Evolutionary conservation across 2,888 invertebrate species (phyloP), one percentile per base, ranked within the genome.

Genomic region (Lithophane socia): DNA sequence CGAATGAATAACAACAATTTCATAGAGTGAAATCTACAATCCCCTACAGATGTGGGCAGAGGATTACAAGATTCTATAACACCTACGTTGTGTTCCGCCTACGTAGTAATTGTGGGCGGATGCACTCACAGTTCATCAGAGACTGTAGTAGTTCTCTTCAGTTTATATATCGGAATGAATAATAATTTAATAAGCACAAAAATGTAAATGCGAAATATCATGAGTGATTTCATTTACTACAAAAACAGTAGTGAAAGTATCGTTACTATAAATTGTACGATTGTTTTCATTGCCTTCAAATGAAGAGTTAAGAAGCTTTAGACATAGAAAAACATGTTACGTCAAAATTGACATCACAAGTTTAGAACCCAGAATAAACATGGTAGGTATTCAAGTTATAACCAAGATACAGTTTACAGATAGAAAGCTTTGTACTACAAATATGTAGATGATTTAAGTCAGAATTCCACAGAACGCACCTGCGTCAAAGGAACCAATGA

Each of bases 401-500:
- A 29, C 10, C 12, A 66, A 24, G 16, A 74, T 5, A 21, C 61
- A 56, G 29, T 49, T 66, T 18, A 12, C n/a, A 49, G 16, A 52
- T 61, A 65, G 42, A 64, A 42, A 52, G 9, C 60, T 73, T 72
- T 52, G 49, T 56, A 54, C 56, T 29, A 47, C 69, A 56, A 54
- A 64, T 18, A 37, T 37, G 37, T 37, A 70, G 9, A 68, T 49
- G 56, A 79, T 65, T 69, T 60, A 72, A 70, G 1, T 49, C 21
- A 44, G 52, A 67, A 75, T 70, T 80, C 58, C 47, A 42, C 29
- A 78, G 63, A 78, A 66, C 63, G 24, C 61, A 77, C 60, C 56
- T 72, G 63, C 77, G 76, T 84, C 79, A 82, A 64, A 77, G 52
- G 49, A 73, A 52, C 72, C 58, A 56, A 68, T 85, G 79, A 85